Conservation (phyloP, 2,888 invertebrate genomes). For the Hydrotaea diabolus region DNA sequence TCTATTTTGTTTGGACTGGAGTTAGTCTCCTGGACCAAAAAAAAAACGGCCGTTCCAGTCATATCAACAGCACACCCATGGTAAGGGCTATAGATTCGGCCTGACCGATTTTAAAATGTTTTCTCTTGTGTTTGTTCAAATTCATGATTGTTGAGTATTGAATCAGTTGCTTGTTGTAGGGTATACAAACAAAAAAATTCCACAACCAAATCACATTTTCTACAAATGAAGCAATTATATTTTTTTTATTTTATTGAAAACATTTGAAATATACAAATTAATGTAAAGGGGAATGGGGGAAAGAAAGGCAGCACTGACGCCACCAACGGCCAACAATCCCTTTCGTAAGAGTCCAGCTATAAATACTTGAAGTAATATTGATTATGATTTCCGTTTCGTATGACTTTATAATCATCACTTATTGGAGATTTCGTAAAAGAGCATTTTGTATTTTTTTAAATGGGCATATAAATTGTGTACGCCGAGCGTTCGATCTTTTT, state of each 20-base stretch:
- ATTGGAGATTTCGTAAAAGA: slow-evolving; percentile 45
- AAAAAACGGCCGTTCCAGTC: too few species aligned
- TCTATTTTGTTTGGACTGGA: too few species aligned
- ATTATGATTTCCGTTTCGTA: slow-evolving; percentile 57
- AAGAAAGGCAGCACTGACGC: background rate
- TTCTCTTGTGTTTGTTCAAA: too few species aligned
- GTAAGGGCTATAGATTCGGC: too few species aligned
- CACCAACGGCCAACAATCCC: background rate
- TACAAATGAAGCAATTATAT: slow-evolving; percentile 57
- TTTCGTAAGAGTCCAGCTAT: background rate
- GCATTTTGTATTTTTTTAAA: slow-evolving; percentile 61
- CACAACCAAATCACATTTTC: slow-evolving; percentile 25
- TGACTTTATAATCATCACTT: slow-evolving; percentile 46
- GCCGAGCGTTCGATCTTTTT: background rate
- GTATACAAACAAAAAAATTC: too few species aligned
- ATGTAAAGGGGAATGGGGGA: background rate
- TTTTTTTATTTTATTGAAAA: slow-evolving; percentile 28
- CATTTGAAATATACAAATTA: slow-evolving; percentile 26
- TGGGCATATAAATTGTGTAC: slow-evolving; percentile 59
- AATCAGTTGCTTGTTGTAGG: too few species aligned
- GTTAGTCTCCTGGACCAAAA: too few species aligned
- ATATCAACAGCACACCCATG: too few species aligned
- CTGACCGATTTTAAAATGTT: too few species aligned
- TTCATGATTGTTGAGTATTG: too few species aligned
- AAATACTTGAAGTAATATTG: slow-evolving; percentile 40